A percentile compares a stretch with the other conserved stretches of the same genome.
Conservation (phyloP, 2,113 vertebrate genomes). For the Charina bottae region DNA sequence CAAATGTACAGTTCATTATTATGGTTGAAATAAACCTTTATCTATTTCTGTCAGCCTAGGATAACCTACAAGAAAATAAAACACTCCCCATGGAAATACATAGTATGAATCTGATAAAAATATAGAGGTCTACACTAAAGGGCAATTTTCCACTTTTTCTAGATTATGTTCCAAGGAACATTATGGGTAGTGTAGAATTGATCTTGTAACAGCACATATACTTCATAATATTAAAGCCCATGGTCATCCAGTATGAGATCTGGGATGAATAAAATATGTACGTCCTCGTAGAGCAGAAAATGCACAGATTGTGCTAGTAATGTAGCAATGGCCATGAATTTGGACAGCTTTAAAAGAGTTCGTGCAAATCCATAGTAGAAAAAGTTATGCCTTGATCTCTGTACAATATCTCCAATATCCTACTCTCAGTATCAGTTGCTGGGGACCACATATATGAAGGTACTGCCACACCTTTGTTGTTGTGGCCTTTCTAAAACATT, state of each 20-base stretch:
- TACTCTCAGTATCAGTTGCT: background rate
- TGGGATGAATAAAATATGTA: background rate
- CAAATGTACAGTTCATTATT: background rate
- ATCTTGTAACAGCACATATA: background rate
- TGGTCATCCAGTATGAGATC: background rate
- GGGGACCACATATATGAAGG: background rate
- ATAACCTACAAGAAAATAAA: background rate
- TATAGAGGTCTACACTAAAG: background rate
- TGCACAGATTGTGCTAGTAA: background rate
- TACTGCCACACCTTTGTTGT: background rate
- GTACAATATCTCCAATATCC: background rate
- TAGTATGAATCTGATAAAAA: background rate
- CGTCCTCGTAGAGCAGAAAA: background rate
- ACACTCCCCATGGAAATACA: background rate
- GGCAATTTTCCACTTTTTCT: background rate
- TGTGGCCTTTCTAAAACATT: background rate
- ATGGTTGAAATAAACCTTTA: background rate
- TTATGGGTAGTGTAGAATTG: background rate
- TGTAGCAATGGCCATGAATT: background rate
- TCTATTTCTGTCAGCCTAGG: background rate
- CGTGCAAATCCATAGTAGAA: background rate
- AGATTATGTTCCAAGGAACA: background rate
- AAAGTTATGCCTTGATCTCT: background rate
- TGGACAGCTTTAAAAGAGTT: background rate
- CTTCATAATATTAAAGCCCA: background rate